Base-by-base conservation (phyloP, 2,797 vertebrate species). In the Danio albolineatus region DNA sequence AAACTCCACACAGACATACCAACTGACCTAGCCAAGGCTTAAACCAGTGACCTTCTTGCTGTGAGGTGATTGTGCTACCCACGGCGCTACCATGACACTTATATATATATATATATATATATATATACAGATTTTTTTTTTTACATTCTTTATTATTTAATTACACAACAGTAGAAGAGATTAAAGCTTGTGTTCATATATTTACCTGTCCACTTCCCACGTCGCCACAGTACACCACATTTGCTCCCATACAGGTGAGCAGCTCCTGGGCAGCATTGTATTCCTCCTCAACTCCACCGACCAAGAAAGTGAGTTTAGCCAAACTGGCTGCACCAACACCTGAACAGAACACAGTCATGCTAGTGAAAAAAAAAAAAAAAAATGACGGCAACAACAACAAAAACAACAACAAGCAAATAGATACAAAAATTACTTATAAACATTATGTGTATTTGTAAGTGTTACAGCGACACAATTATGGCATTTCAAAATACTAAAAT, bases 241-340 rank as follows among this genome's bases (percentile, higher is more conserved):
- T 97, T 86, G 95, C 94, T 85, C 97, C 98, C 97, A 99, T 99
- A 89, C 96, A 98, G 46, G 91, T 95, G 82, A 99, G 94, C 56
- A 99, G 89, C 82, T 98, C 96, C 86, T 96, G 92, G 83, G 95
- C 96, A 84, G 98, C 98, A 81, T 95, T 94, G 90, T 97, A 99
- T 90, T 99, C 98, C 79, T 95, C 95, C 90, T 99, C 95, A 0
- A 93, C 94, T 89, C 97, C 97, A 80, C 97, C 98, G 14, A 99
- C 96, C 97, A 98, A 98, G 88, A 99, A 99, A 1, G 98, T 99
- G 86, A 99, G 95, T 89, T 98, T 99, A 85, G 95, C 97, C 79
- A 95, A 94, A 82, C 91, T 95, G 86, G 98, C 98, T 73, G 98
- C 96, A 85, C 97, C 97, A 85, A 99, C 97, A 93, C 98, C 98